Evolutionary conservation across 35 echinoderm and acorn worm genomes (phyloP), one percentile per base, ranked within the genome.

Genomic region (Holothuria glaberrima): DNA sequence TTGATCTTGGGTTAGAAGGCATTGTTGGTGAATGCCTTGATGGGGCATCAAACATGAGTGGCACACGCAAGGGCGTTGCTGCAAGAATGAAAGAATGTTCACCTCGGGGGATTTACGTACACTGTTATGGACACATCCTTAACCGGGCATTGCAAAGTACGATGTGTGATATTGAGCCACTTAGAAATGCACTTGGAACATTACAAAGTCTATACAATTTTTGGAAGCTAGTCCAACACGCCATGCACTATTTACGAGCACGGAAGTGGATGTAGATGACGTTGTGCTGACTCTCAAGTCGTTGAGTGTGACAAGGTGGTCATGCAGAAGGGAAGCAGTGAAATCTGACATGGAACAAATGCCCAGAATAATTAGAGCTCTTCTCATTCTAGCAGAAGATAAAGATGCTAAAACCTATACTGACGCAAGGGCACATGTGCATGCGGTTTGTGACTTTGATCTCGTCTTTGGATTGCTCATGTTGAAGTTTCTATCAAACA

Each of bases 21-120:
- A 75, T 75, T 33, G 71, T 75, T 75, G 71, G 24, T 30, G 71
- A 75, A 41, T 75, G 33, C 16, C 29, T 75, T 75, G 33, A 75
- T 19, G 33, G 71, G 29, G 71, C 71, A 75, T 75, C 71, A 75
- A 75, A 75, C 71, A 75, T 75, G 71, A 75, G 71, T 28, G 33
- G 33, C 18, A 41, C 35, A 41, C 17, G 35, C 3, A 30, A 41
- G 17, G 24, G 71, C 30, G 17, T 30, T 19, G 71, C 71, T 41
- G 35, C 71, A 41, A 30, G 33, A 30, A 75, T 30, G 24, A 30
- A 75, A 41, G 35, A 41, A 75, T 75, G 71, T 75, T 75, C 33
- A 75, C 33, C 71, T 33, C 27, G 27, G 35, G 71, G 26, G 18
- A 75, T 75, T 33, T 75, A 75, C 35, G 71, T 75, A 19, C 71